Conservation (phyloP, 1,140 invertebrate species). For the Chionoecetes opilio region DNA sequence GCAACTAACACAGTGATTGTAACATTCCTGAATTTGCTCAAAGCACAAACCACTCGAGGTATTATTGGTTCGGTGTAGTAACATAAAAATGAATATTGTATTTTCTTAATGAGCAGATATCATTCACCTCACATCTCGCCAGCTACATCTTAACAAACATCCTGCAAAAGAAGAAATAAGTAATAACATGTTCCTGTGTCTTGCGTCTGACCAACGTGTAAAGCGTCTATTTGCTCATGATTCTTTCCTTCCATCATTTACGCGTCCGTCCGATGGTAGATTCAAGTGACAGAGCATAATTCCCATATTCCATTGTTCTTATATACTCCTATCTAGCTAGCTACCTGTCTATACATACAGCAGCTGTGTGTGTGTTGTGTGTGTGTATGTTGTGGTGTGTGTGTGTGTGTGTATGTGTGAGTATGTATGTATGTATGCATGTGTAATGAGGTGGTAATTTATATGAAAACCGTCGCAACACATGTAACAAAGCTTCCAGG, state of each 20-base stretch:
- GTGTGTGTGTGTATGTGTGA: not conserved
- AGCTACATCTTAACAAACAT: not conserved
- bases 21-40: not conserved
- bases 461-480: not conserved
- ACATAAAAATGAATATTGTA: too few species aligned
- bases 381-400: not conserved
- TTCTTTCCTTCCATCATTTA: not conserved
- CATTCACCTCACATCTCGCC: not conserved
- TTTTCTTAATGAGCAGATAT: not conserved
- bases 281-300: not conserved
- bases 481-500: not conserved
- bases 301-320: not conserved
- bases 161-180: not conserved
- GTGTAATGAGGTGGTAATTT: not conserved
- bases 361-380: too few species aligned
- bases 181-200: not conserved
- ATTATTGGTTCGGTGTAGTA: not conserved
- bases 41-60: not conserved
- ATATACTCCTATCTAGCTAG: not conserved
- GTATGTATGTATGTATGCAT: not conserved
- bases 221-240: not conserved
- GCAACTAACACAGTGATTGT: not conserved
- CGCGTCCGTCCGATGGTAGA: not conserved
- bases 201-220: not conserved
- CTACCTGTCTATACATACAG: not conserved